phyloP scores from a whole-genome alignment of 2,113 vertebrate genomes.

The Tragelaphus buxtoni region DNA sequence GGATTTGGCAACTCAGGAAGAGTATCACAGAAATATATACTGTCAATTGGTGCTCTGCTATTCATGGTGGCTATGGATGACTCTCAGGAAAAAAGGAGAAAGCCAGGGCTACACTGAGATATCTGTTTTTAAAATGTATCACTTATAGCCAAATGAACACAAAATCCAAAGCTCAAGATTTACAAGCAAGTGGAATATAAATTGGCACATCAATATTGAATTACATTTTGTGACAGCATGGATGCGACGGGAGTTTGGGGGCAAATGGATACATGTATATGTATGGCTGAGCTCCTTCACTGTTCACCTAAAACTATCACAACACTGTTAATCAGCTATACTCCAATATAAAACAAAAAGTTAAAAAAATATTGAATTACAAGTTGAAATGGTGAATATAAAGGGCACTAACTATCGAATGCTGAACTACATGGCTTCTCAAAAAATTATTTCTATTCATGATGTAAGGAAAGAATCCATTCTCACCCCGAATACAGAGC shows the following conservation, averaged over 20 bases:
- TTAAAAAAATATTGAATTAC: conserved; percentile 3
- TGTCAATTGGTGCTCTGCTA: not conserved
- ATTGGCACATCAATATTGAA: not conserved
- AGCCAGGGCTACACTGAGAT: not conserved
- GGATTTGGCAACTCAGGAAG: conserved; percentile 24
- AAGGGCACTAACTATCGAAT: not conserved
- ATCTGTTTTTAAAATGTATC: not conserved
- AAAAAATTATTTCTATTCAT: conserved; percentile 11
- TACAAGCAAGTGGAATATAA: conserved; percentile 33
- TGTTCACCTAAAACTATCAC: not conserved
- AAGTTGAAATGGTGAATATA: not conserved
- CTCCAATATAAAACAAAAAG: not conserved
- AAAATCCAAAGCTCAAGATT: conserved; percentile 38
- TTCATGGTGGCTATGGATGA: not conserved
- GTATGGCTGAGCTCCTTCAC: not conserved
- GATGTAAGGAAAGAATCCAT: conserved; percentile 8
- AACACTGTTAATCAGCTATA: not conserved
- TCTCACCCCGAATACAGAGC: conserved; percentile 94
- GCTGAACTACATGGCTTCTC: not conserved
- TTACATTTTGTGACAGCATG: not conserved
- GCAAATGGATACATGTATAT: not conserved
- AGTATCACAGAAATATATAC: not conserved
- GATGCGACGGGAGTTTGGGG: not conserved
- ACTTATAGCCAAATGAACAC: not conserved
- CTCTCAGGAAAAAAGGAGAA: not conserved